phyloP scores from a whole-genome alignment of 2,797 vertebrate species.

The Meriones psammophilus region DNA sequence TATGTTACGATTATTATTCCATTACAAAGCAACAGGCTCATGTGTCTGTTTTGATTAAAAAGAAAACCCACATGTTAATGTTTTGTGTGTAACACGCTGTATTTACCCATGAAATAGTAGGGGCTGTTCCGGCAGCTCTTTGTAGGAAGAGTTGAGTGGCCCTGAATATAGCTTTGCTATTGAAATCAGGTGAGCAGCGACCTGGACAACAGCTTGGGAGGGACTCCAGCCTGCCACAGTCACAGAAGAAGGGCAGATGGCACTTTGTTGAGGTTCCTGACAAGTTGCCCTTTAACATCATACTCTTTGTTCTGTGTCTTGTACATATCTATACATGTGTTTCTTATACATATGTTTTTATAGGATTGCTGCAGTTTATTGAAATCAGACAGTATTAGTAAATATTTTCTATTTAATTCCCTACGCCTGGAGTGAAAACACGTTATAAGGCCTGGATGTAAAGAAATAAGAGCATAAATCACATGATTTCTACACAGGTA shows the following conservation, averaged over 20 bases:
- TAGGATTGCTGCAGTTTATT: slow-evolving; percentile 62
- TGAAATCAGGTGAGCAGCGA: slow-evolving; percentile 9
- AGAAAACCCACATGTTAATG: slow-evolving; percentile 6
- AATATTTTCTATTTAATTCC: slow-evolving; percentile 62
- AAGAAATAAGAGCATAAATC: slow-evolving; percentile 63
- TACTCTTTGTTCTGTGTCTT: background rate
- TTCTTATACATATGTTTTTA: slow-evolving; percentile 65
- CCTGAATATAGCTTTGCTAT: background rate
- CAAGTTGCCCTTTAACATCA: slow-evolving; percentile 17
- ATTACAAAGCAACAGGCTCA: slow-evolving; percentile 8
- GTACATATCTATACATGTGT: background rate
- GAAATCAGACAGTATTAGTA: slow-evolving; percentile 37
- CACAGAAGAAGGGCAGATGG: background rate
- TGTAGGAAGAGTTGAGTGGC: background rate
- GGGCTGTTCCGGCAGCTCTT: background rate
- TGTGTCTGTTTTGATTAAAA: slow-evolving; percentile 65
- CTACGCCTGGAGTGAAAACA: slow-evolving; percentile 59
- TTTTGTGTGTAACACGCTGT: slow-evolving; percentile 36
- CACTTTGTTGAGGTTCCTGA: slow-evolving; percentile 26
- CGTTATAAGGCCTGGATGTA: slow-evolving; percentile 44
- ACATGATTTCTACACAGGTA: slow-evolving; percentile 67
- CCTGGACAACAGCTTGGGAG: background rate
- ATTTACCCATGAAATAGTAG: slow-evolving; percentile 54
- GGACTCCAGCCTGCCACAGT: background rate
- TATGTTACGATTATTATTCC: background rate